A percentile compares a stretch with the other conserved stretches of the same genome.
phyloP scores from a whole-genome alignment of 2,888 invertebrate genomes.

The Hyalella azteca region DNA sequence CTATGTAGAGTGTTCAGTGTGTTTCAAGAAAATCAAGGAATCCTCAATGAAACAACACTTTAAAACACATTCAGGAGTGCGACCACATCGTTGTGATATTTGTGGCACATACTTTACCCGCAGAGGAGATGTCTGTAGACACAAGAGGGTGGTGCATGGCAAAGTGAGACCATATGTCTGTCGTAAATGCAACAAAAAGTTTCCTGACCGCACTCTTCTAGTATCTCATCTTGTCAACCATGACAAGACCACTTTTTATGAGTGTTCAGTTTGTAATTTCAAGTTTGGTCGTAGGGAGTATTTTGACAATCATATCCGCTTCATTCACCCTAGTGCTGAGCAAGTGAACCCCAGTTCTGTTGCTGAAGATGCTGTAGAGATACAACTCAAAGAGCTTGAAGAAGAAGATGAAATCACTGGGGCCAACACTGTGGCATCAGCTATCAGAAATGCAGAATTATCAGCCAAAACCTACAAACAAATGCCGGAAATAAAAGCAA shows the following conservation, averaged over 20 bases:
- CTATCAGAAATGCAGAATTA: background rate
- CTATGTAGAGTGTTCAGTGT: conserved; percentile 54
- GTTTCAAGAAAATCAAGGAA: conserved; percentile 57
- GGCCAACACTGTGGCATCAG: background rate
- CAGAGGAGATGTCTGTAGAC: conserved; percentile 60
- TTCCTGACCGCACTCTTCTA: conserved; percentile 59
- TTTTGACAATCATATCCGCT: conserved; percentile 61
- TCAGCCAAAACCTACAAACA: background rate
- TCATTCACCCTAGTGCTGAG: conserved; percentile 60
- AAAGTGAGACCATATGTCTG: conserved; percentile 60
- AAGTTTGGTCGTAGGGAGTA: conserved; percentile 61
- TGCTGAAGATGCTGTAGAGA: conserved; percentile 35
- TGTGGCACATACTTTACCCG: conserved; percentile 61
- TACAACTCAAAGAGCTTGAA: conserved; percentile 20
- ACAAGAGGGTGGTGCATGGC: conserved; percentile 60
- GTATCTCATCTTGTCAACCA: conserved; percentile 60
- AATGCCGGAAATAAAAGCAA: background rate
- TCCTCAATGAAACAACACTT: conserved; percentile 59
- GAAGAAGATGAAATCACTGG: conserved; percentile 24
- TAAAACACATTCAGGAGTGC: conserved; percentile 60
- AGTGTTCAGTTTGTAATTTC: conserved; percentile 60
- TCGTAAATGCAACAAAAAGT: conserved; percentile 54
- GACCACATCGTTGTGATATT: conserved; percentile 60
- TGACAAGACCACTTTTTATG: conserved; percentile 60
- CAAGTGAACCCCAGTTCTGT: conserved; percentile 27